Conservation (phyloP, 1,140 invertebrate species). For the Pseudomyrmex gracilis region DNA sequence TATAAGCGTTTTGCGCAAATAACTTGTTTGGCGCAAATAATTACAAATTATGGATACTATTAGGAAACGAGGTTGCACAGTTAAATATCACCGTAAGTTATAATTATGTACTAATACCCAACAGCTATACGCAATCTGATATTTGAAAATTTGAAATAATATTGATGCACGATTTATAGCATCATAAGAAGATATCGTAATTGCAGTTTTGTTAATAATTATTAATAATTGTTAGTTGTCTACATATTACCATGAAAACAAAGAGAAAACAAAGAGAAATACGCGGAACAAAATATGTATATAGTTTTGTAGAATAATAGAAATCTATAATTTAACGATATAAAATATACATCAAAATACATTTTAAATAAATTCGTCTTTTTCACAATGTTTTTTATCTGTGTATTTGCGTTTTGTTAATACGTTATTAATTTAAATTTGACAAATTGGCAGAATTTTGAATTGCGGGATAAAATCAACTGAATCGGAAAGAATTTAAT, state of each 20-base stretch:
- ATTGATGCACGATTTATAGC: neutral
- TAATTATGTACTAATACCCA: neutral
- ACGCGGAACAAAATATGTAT: too few relatives aligned
- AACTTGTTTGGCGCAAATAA: neutral
- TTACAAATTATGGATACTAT: slow-evolving; percentile 4
- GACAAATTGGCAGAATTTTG: too few relatives aligned
- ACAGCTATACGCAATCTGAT: slow-evolving; percentile 14
- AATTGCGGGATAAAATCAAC: neutral
- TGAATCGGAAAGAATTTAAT: neutral
- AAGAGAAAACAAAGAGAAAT: too few relatives aligned
- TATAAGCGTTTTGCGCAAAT: neutral
- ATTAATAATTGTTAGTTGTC: neutral
- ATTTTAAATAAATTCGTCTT: too few relatives aligned
- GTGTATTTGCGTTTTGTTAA: too few relatives aligned
- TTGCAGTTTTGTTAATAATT: neutral
- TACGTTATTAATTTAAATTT: too few relatives aligned
- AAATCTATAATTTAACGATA: too few relatives aligned
- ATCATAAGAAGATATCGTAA: neutral
- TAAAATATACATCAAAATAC: too few relatives aligned
- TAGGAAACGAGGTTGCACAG: neutral
- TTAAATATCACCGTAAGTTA: slow-evolving; percentile 1
- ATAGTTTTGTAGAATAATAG: too few relatives aligned
- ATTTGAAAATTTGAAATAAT: neutral
- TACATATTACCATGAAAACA: neutral
- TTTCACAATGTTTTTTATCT: too few relatives aligned